Evolutionary conservation across 2,113 vertebrate species (phyloP).

Genomic region (Neogale vison): DNA sequence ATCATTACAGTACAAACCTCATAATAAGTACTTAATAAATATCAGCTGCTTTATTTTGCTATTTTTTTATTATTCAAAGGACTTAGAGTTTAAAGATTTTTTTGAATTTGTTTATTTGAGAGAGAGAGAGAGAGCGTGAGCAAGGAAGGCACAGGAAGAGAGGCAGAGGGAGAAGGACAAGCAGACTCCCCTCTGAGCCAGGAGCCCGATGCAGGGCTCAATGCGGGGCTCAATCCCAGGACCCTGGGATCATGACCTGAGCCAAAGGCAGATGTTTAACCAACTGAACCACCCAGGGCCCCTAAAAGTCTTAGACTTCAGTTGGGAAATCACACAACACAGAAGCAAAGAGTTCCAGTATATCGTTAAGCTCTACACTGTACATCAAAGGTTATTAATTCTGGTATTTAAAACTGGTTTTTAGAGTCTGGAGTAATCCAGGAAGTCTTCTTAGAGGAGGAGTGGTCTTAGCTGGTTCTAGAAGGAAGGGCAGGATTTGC

Average conservation of each 20-base stretch:
- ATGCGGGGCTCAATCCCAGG: background rate
- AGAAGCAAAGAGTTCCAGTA: background rate
- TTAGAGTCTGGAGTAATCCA: background rate
- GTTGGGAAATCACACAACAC: background rate
- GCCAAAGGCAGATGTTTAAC: background rate
- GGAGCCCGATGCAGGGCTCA: background rate
- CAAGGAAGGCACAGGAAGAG: background rate
- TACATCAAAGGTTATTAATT: background rate
- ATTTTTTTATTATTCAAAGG: background rate
- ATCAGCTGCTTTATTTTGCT: background rate
- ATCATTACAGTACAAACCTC: background rate
- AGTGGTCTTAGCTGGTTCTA: background rate
- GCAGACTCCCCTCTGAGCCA: background rate
- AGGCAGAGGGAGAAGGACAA: background rate
- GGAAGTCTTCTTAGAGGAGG: background rate
- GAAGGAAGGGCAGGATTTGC: background rate
- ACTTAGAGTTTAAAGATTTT: background rate
- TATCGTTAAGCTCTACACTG: background rate
- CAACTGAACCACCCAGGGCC: background rate
- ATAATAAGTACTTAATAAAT: slow-evolving; percentile 16
- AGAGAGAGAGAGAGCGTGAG: background rate
- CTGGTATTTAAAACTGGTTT: background rate
- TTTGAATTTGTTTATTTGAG: background rate
- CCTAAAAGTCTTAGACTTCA: background rate
- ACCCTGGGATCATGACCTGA: background rate